phyloP scores from a whole-genome alignment of 2,888 invertebrate genomes.

The Hirtodrosophila trivittata region DNA sequence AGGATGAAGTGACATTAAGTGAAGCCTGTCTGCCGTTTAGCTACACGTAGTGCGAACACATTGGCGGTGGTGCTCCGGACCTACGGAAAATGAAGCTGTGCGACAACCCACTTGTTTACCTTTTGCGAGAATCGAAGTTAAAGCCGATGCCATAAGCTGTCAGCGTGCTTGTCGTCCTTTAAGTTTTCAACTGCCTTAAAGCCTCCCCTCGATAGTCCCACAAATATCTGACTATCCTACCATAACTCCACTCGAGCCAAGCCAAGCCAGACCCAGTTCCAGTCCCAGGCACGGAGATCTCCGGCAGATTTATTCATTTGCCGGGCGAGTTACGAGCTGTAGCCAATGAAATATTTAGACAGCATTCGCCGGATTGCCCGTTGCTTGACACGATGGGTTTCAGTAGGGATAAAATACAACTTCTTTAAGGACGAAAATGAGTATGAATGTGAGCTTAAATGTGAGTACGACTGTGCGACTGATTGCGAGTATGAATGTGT shows the following conservation, averaged over 20 bases:
- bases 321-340: constrained; percentile 50
- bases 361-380: constrained; percentile 20
- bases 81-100: not conserved
- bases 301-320: constrained; percentile 62
- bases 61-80: not conserved
- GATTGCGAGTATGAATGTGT: too few relatives aligned
- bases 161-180: constrained; percentile 20
- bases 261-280: too few relatives aligned
- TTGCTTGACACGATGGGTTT: constrained; percentile 1
- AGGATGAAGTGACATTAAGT: constrained; percentile 21
- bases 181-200: constrained; percentile 34
- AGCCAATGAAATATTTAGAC: constrained; percentile 62
- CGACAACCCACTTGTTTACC: constrained; percentile 39
- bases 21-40: constrained; percentile 20
- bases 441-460: too few relatives aligned
- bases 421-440: not conserved
- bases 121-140: constrained; percentile 23
- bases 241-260: not conserved
- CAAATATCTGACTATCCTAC: constrained; percentile 19
- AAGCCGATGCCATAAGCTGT: constrained; percentile 20
- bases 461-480: too few relatives aligned
- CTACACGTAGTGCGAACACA: constrained; percentile 15
- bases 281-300: constrained; percentile 42
- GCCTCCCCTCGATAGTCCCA: constrained; percentile 12
- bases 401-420: not conserved